Percentiles rank a stretch among this genome's conserved stretches.
Evolutionary conservation across 2,113 vertebrate genomes (phyloP).

Genomic region (Varanus salvator): DNA sequence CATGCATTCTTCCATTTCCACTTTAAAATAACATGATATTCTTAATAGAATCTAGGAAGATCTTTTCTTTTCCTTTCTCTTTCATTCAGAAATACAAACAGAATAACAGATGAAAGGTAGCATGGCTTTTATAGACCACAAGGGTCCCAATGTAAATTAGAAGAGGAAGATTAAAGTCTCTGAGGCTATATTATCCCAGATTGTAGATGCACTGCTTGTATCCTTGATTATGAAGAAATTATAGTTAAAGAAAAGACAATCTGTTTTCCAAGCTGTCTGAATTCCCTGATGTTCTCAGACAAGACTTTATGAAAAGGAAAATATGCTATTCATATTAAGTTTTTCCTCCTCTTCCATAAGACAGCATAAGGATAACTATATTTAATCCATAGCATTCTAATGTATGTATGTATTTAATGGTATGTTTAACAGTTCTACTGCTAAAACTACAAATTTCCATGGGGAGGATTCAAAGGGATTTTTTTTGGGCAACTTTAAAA

Average conservation of each 20-base stretch:
- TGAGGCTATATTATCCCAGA: slow-evolving; percentile 38
- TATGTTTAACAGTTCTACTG: not conserved
- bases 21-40: slow-evolving; percentile 34
- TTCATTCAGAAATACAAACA: not conserved
- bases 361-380: not conserved
- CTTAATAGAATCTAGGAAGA: not conserved
- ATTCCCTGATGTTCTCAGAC: slow-evolving; percentile 16
- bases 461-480: not conserved
- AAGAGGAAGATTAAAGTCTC: slow-evolving; percentile 53
- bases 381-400: slow-evolving; percentile 4
- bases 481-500: not conserved
- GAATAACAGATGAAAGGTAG: slow-evolving; percentile 33
- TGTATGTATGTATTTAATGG: slow-evolving; percentile 4
- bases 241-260: slow-evolving; percentile 52
- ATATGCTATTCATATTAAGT: not conserved
- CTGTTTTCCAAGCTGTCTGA: slow-evolving; percentile 57
- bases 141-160: slow-evolving; percentile 57
- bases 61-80: not conserved
- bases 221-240: slow-evolving; percentile 55
- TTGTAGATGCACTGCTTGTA: slow-evolving; percentile 46
- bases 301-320: slow-evolving; percentile 5
- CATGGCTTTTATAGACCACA: slow-evolving; percentile 12
- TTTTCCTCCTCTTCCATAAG: not conserved
- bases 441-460: not conserved
- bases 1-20: slow-evolving; percentile 17